Conservation (phyloP, 2,888 invertebrate genomes). For the Amiota mariae region DNA sequence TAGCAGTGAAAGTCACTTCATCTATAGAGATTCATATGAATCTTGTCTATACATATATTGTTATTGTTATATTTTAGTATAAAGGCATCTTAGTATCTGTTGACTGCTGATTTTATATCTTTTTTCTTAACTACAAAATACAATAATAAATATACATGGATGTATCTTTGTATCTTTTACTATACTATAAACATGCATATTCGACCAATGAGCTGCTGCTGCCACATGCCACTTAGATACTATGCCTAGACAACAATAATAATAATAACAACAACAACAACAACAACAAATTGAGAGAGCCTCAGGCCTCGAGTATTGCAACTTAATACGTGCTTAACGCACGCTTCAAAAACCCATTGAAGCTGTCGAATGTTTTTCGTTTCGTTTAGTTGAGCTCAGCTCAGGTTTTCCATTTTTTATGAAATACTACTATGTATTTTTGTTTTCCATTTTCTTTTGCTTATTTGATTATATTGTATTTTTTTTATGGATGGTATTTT, state of each 20-base stretch:
- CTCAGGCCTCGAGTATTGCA: conserved; percentile 35
- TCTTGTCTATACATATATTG: no score
- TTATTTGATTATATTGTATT: conserved; percentile 22
- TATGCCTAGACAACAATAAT: no score
- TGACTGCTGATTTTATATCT: no score
- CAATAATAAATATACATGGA: no score
- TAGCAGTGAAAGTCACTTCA: conserved; percentile 55
- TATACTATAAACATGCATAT: background rate
- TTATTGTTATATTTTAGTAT: no score
- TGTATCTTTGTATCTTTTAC: no score
- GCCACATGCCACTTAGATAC: background rate
- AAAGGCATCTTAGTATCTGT: no score
- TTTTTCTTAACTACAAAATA: no score
- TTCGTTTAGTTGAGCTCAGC: conserved; percentile 1
- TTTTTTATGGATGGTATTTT: conserved; percentile 33
- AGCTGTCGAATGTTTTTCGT: conserved; percentile 25
- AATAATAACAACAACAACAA: no score
- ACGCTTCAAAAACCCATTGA: conserved; percentile 23
- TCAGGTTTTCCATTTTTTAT: conserved; percentile 32
- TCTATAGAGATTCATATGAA: no score
- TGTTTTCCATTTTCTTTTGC: conserved; percentile 9
- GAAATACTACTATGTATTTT: conserved; percentile 32
- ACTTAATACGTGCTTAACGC: conserved; percentile 29
- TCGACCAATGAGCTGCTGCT: conserved; percentile 20
- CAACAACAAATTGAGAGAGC: conserved; percentile 28